Evolutionary conservation across 2,113 vertebrate species (phyloP).

Genomic region (Myotis davidii): DNA sequence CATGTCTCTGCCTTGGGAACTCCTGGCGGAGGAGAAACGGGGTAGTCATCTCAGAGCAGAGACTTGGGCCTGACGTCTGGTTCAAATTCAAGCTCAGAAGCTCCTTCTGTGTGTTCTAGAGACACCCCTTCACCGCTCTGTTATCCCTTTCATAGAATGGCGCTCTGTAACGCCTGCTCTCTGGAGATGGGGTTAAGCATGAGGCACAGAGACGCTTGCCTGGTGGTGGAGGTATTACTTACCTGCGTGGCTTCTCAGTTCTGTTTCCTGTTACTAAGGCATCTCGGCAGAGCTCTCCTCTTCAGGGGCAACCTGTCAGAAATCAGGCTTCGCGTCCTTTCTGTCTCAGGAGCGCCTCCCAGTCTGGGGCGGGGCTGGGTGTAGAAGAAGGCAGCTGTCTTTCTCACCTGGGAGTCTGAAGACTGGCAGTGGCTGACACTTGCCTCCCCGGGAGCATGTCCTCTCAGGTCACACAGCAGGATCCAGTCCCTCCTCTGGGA

Average conservation of each 20-base stretch:
- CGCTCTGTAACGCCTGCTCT: too few relatives aligned
- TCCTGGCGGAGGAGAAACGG: accelerated
- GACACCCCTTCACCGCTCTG: accelerated
- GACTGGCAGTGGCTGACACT: accelerated
- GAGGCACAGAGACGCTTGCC: not conserved
- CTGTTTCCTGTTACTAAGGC: too few relatives aligned
- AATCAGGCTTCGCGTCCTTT: not conserved
- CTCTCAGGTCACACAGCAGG: not conserved
- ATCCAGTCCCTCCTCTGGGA: not conserved
- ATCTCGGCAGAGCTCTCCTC: not conserved
- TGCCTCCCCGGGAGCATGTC: accelerated
- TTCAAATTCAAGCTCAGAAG: accelerated
- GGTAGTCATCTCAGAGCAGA: accelerated
- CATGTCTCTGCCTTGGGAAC: too few relatives aligned
- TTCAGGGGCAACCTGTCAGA: accelerated
- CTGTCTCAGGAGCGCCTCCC: not conserved
- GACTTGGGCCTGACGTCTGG: too few relatives aligned
- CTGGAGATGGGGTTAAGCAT: not conserved
- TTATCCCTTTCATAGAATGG: too few relatives aligned
- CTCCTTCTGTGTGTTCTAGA: accelerated
- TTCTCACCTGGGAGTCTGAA: accelerated
- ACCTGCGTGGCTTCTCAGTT: not conserved
- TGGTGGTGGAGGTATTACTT: not conserved
- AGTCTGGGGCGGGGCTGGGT: too few relatives aligned
- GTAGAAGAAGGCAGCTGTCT: not conserved